Base-by-base conservation (phyloP, 2,888 invertebrate genomes). In the Chrysodeixis includens region DNA sequence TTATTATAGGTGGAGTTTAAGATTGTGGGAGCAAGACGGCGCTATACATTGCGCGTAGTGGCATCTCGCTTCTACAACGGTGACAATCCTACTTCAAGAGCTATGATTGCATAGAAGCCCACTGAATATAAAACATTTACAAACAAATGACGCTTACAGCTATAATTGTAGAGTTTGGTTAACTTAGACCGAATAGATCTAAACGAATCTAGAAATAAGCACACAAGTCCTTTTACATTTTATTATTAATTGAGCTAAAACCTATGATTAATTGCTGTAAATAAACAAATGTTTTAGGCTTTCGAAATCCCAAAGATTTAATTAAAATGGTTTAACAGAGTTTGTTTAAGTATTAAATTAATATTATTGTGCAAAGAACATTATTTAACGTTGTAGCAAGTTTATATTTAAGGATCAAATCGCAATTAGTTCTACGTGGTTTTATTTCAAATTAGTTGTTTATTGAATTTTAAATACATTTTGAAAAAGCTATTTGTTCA, bases 161-260 rank as follows among this genome's bases (percentile, higher is more conserved):
- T 32, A 1, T 10, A 32, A 9, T 32, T 26, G 26, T 6, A 26
- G 26, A 32, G 0, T 10, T 10, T 10, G 9, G 10, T 32, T 32
- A 32, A 9, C 10, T 32, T 1, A 32, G 10, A 32, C 32, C 32
- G 10, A 32, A 32, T 10, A 10, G 32, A 9, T 32, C 3, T 10
- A 10, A 10, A 32, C 10, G 2, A 40, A n/a, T 40, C 2, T n/a
- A 6, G 4, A 40, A 40, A 40, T 40, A 40, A n/a, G 7, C n/a
- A 40, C 7, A 40, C 6, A n/a, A 16, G 14, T 44, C 32, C 32
- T 32, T 32, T 7, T 10, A 10, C 32, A 44, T 44, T 16, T 6
- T 44, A 44, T 44, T 30, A 58, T 67, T 30, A 59, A 53, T 59
- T 32, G 30, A 51, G 52, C n/a, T 53, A 44, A 74, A 40, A 62